Evolutionary conservation across 2,888 invertebrate genomes (phyloP).

Genomic region (Lycophotia porphyrea): DNA sequence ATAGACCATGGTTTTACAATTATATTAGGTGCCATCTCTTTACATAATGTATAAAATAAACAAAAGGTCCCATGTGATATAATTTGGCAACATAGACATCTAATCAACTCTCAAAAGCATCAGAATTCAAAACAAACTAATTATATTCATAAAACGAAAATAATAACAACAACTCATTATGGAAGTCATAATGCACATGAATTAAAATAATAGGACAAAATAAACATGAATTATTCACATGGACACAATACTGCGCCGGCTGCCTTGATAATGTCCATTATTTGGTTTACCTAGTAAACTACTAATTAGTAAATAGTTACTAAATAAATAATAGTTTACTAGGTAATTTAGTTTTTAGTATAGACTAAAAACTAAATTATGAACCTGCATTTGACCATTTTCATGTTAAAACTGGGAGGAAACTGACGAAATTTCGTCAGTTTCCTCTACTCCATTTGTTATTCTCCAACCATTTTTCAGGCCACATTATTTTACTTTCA

Average conservation of each 20-base stretch:
- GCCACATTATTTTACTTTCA: too few relatives aligned
- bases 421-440: not conserved
- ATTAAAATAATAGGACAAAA: constrained; percentile 57
- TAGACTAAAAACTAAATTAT: constrained; percentile 32
- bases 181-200: constrained; percentile 55
- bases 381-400: constrained; percentile 22
- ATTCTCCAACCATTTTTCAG: constrained; percentile 3
- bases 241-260: constrained; percentile 56
- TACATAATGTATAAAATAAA: constrained; percentile 13
- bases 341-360: too few relatives aligned
- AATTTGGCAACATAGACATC: constrained; percentile 53
- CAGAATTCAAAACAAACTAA: constrained; percentile 55
- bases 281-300: constrained; percentile 43
- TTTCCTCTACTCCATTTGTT: not conserved
- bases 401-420: not conserved
- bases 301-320: constrained; percentile 19
- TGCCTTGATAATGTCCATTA: constrained; percentile 44
- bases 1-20: not conserved
- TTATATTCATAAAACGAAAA: constrained; percentile 67
- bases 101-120: constrained; percentile 42
- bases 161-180: constrained; percentile 63
- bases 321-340: too few relatives aligned
- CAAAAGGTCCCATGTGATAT: constrained; percentile 26
- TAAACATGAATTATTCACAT: constrained; percentile 62
- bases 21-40: constrained; percentile 3